phyloP scores from a whole-genome alignment of 2,113 vertebrate species.

The Lucifuga dentata region DNA sequence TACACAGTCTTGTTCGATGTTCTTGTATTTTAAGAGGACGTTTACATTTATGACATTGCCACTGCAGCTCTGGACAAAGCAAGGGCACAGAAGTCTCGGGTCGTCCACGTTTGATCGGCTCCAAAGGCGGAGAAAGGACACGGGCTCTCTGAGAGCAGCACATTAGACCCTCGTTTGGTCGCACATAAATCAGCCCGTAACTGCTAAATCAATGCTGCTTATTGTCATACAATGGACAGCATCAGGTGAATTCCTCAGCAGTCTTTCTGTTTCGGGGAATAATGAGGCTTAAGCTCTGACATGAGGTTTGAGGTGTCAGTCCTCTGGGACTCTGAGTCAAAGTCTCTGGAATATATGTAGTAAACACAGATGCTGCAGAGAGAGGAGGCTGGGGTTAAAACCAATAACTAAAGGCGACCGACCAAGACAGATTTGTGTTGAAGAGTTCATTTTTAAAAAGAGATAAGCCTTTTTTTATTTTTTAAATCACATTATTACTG shows the following conservation, averaged over 20 bases:
- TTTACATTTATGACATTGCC: no score
- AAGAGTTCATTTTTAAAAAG: no score
- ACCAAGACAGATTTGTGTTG: no score
- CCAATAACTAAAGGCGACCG: no score
- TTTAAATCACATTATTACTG: no score
- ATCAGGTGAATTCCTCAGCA: slow-evolving; percentile 45
- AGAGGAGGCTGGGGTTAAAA: no score
- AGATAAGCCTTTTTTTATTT: no score
- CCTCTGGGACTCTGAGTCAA: background rate
- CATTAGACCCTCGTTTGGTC: slow-evolving; percentile 43
- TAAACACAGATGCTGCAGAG: slow-evolving; percentile 13
- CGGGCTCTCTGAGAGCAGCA: slow-evolving; percentile 21
- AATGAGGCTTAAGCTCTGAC: slow-evolving; percentile 7
- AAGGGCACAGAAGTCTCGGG: background rate
- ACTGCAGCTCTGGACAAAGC: background rate
- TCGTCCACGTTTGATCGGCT: slow-evolving; percentile 16
- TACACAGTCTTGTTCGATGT: no score
- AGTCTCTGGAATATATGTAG: background rate
- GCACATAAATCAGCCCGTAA: slow-evolving; percentile 69
- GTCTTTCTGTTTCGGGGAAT: slow-evolving; percentile 32
- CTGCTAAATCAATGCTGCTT: slow-evolving; percentile 73
- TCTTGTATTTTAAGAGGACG: no score
- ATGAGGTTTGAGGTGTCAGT: background rate
- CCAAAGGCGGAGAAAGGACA: slow-evolving; percentile 43
- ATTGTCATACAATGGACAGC: slow-evolving; percentile 66